Percentiles rank a stretch among this genome's conserved stretches.
phyloP scores from a whole-genome alignment of 2,888 invertebrate species.

The Ceriagrion tenellum region DNA sequence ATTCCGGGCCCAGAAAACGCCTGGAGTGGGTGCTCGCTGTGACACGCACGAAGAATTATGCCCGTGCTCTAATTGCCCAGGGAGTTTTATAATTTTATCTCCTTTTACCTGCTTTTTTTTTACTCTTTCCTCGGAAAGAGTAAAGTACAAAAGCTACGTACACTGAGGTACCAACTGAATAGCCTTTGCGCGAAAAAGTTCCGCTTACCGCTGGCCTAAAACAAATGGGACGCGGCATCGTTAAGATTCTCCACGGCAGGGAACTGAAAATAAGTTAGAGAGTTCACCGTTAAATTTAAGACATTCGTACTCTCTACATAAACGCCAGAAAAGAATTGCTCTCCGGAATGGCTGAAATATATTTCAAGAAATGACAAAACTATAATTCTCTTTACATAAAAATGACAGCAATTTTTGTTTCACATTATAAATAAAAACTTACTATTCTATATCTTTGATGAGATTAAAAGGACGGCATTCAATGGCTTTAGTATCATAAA shows the following conservation, averaged over 20 bases:
- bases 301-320: no score
- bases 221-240: neutral
- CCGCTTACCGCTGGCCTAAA: no score
- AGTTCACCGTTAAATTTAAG: no score
- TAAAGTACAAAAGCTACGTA: neutral
- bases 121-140: neutral
- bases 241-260: neutral
- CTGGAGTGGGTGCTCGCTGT: neutral
- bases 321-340: no score
- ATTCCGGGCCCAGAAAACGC: neutral
- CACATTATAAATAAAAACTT: no score
- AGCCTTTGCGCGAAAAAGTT: neutral
- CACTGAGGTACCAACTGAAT: neutral
- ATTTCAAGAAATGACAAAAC: no score
- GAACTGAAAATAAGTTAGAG: neutral
- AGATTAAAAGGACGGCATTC: no score
- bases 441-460: no score
- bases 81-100: neutral
- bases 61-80: neutral
- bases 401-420: no score
- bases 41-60: neutral
- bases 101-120: neutral
- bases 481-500: no score
- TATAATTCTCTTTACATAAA: no score
- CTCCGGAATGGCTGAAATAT: no score